A percentile compares a stretch with the other conserved stretches of the same genome.
phyloP scores from a whole-genome alignment of 2,888 invertebrate species.

The Thereva nobilitata region DNA sequence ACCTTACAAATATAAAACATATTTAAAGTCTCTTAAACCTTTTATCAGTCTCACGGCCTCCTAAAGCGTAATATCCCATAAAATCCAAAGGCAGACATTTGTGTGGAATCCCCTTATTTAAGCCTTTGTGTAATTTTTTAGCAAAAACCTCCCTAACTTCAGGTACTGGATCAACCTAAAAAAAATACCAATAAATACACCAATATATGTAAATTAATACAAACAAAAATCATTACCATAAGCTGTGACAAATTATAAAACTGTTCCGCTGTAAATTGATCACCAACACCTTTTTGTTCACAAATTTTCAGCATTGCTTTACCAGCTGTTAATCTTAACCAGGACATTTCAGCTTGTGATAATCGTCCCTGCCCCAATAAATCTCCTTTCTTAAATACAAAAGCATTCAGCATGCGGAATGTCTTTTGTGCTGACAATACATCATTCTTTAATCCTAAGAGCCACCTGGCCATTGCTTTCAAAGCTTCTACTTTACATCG shows the following conservation, averaged over 20 bases:
- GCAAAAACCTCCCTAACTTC: slow-evolving; percentile 90
- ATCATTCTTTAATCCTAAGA: slow-evolving; percentile 87
- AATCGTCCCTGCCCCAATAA: slow-evolving; percentile 73
- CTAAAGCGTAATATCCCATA: slow-evolving; percentile 92
- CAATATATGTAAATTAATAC: neutral
- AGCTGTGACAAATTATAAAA: slow-evolving; percentile 91
- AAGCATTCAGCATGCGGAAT: slow-evolving; percentile 91
- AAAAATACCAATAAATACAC: neutral
- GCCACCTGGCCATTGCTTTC: slow-evolving; percentile 96
- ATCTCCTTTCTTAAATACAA: slow-evolving; percentile 91
- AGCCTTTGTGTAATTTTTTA: slow-evolving; percentile 88
- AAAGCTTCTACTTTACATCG: slow-evolving; percentile 91
- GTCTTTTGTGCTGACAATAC: slow-evolving; percentile 89
- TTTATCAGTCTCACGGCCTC: slow-evolving; percentile 85
- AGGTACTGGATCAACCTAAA: slow-evolving; percentile 71
- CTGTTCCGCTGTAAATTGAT: slow-evolving; percentile 92
- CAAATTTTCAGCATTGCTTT: slow-evolving; percentile 96
- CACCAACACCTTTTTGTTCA: slow-evolving; percentile 94
- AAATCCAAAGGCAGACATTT: slow-evolving; percentile 94
- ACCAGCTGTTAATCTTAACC: slow-evolving; percentile 88
- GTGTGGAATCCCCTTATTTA: slow-evolving; percentile 79
- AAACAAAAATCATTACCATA: slow-evolving; percentile 67
- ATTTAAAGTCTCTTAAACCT: slow-evolving; percentile 55
- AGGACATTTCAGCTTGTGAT: slow-evolving; percentile 88
- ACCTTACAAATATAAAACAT: too few relatives aligned